Evolutionary conservation across 2,888 invertebrate species (phyloP).

Genomic region (Terebella lapidaria): DNA sequence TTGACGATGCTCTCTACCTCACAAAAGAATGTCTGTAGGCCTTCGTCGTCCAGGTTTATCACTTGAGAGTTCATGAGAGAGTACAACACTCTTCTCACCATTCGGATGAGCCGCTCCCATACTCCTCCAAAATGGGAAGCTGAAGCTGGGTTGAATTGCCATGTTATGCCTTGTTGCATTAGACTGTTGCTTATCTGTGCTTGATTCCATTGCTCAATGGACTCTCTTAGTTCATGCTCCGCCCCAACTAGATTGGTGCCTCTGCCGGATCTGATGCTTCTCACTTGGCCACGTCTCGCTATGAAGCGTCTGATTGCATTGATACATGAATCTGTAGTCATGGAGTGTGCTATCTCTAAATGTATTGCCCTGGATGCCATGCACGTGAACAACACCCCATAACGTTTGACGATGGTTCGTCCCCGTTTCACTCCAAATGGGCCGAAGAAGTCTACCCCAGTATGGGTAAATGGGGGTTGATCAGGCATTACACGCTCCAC

Average conservation of each 20-base stretch:
- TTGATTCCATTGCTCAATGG: constrained; percentile 17
- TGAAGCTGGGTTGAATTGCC: constrained; percentile 22
- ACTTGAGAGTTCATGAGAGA: constrained; percentile 10
- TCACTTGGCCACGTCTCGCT: no score
- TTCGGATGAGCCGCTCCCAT: constrained; percentile 23
- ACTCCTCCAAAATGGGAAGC: constrained; percentile 22
- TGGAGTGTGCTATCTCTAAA: no score
- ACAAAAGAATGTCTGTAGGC: no score
- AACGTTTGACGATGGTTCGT: constrained; percentile 11
- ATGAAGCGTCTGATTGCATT: no score
- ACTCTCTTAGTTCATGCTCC: no score
- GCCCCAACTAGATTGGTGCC: no score
- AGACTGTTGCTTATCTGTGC: constrained; percentile 11
- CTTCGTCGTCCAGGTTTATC: constrained; percentile 10
- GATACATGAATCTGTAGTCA: no score
- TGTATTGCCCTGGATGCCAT: no score
- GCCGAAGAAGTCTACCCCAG: constrained; percentile 16
- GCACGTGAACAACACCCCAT: no score
- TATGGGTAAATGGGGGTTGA: constrained; percentile 13
- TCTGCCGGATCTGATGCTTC: no score
- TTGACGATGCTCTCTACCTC: no score
- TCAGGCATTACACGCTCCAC: constrained; percentile 10
- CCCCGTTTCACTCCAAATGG: constrained; percentile 17
- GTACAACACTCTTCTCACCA: constrained; percentile 13
- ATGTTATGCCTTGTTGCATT: constrained; percentile 14